These are phyloP conservation scores for Alloplasta piceator DNA, from an alignment of 2,888 invertebrate species.

Conservation along the genomic window DNA sequence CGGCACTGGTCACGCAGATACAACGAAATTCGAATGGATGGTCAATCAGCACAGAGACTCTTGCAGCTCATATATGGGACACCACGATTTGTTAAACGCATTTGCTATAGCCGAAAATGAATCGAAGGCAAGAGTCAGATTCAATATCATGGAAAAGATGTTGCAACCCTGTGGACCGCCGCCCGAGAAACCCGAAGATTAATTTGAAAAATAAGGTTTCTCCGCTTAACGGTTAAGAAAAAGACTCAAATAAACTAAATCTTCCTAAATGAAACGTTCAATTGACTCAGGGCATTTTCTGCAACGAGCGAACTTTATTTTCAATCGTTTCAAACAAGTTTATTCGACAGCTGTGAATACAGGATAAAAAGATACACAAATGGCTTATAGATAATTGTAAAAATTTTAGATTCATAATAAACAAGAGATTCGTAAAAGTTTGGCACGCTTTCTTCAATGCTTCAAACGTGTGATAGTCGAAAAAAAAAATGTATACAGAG, in stretches of 20 bases:
- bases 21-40: conserved; percentile 98
- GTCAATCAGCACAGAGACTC: conserved; percentile 99
- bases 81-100: conserved; percentile 96
- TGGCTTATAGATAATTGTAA: neutral
- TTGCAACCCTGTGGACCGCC: conserved; percentile 99
- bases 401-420: neutral
- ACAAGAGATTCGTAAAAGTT: conserved; percentile 15
- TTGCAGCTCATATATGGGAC: conserved; percentile 97
- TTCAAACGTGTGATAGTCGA: too few relatives aligned
- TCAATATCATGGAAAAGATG: conserved; percentile 99
- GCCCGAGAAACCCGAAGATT: conserved; percentile 97
- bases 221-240: conserved; percentile 37
- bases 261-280: neutral
- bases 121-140: conserved; percentile 96
- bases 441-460: conserved; percentile 37
- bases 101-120: conserved; percentile 99
- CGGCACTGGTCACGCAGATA: conserved; percentile 99
- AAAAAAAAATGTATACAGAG: too few relatives aligned
- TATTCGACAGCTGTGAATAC: neutral
- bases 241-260: neutral
- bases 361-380: neutral
- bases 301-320: conserved; percentile 4
- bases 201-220: conserved; percentile 75
- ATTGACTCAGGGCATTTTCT: neutral
- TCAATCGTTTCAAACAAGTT: neutral